Evolutionary conservation across 2,888 invertebrate species (phyloP).

Genomic region (Cremastobaeus sp.): DNA sequence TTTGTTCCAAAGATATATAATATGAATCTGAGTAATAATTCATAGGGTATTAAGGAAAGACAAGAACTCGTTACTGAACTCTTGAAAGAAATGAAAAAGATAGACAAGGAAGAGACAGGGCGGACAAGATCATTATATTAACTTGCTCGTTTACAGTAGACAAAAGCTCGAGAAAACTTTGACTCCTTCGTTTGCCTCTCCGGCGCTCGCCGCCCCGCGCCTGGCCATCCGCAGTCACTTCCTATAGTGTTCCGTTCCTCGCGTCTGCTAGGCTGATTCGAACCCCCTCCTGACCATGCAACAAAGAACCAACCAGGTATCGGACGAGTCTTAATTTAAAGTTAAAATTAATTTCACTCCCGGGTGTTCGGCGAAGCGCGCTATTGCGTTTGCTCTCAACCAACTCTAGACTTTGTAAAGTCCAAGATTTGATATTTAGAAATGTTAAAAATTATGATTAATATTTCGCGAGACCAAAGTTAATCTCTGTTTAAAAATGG

Average conservation of each 20-base stretch:
- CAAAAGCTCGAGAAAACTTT: slow-evolving; percentile 75
- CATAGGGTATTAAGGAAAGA: slow-evolving; percentile 40
- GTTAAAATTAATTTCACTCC: slow-evolving; percentile 78
- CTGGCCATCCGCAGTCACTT: slow-evolving; percentile 60
- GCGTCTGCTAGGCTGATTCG: slow-evolving; percentile 62
- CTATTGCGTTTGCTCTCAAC: slow-evolving; percentile 58
- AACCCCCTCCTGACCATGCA: slow-evolving; percentile 66
- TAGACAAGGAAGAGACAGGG: slow-evolving; percentile 50
- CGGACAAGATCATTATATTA: slow-evolving; percentile 60
- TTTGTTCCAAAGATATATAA: too few species aligned
- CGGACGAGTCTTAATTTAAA: slow-evolving; percentile 78
- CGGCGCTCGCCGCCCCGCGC: slow-evolving; percentile 49
- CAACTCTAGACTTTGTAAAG: slow-evolving; percentile 53
- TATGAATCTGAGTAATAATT: slow-evolving; percentile 46
- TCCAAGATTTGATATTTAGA: slow-evolving; percentile 58
- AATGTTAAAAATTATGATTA: slow-evolving; percentile 57
- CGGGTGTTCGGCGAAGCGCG: slow-evolving; percentile 58
- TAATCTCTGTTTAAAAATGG: slow-evolving; percentile 48
- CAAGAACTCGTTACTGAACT: slow-evolving; percentile 52
- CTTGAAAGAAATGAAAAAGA: slow-evolving; percentile 36
- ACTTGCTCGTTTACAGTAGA: slow-evolving; percentile 71
- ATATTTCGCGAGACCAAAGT: slow-evolving; percentile 50
- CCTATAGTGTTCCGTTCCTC: slow-evolving; percentile 55
- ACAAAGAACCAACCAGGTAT: slow-evolving; percentile 77
- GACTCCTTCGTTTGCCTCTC: slow-evolving; percentile 58